Evolutionary conservation across 2,797 vertebrate species (phyloP).

Genomic region (Sebastes itinus): DNA sequence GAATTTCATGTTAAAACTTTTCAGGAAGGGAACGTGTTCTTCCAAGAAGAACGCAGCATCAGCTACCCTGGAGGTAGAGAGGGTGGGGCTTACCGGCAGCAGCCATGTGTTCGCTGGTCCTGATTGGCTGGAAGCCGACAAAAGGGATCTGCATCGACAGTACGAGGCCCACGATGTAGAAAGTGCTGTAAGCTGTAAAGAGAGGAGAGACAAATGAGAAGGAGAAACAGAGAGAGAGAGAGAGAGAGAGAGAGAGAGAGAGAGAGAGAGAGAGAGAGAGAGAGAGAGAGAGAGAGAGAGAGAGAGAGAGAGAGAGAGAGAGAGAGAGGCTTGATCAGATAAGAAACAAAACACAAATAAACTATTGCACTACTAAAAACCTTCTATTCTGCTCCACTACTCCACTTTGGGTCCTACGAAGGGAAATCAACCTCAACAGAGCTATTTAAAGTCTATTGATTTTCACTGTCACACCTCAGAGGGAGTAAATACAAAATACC

Average conservation of each 20-base stretch:
- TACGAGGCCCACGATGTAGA: slow-evolving; percentile 96
- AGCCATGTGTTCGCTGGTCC: slow-evolving; percentile 99
- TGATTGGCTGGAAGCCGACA: slow-evolving; percentile 98
- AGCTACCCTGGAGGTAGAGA: not conserved
- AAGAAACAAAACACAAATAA: slow-evolving; percentile 22
- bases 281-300: slow-evolving; percentile 29
- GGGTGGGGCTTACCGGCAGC: slow-evolving; percentile 88
- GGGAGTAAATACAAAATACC: slow-evolving; percentile 67
- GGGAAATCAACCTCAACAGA: slow-evolving; percentile 43
- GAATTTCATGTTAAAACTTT: not conserved
- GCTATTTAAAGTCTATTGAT: slow-evolving; percentile 68
- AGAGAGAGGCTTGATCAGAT: not conserved
- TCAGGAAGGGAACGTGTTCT: slow-evolving; percentile 1
- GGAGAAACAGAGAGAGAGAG: not conserved
- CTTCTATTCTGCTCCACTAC: not conserved
- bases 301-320: not conserved
- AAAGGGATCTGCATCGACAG: slow-evolving; percentile 99
- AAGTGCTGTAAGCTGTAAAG: slow-evolving; percentile 94
- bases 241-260: too few species aligned
- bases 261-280: too few species aligned
- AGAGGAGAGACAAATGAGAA: not conserved
- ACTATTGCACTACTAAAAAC: not conserved
- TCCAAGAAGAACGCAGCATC: not conserved
- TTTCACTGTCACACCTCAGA: slow-evolving; percentile 52
- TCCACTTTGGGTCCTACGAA: slow-evolving; percentile 12